A percentile compares a stretch with the other conserved stretches of the same genome.
These are phyloP conservation scores for Seriola aureovittata DNA, from an alignment of 2,113 vertebrate species.

Conservation along the genomic window DNA sequence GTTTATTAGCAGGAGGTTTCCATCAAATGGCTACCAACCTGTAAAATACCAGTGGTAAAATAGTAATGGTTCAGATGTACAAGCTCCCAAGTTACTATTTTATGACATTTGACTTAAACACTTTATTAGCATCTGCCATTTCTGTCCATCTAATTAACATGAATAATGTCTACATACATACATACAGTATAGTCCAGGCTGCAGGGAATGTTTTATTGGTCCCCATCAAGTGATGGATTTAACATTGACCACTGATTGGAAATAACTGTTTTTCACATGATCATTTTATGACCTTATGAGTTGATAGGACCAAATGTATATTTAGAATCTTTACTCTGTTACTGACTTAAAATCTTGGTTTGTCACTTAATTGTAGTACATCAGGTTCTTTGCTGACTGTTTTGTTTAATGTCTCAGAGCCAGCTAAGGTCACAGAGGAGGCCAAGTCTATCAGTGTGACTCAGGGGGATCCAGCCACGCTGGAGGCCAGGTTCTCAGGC, in stretches of 20 bases:
- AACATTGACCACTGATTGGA: not conserved
- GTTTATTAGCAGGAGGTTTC: no score
- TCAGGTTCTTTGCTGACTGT: slow-evolving; percentile 36
- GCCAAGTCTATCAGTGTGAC: slow-evolving; percentile 96
- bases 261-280: not conserved
- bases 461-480: slow-evolving; percentile 94
- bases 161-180: no score
- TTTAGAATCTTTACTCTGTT: not conserved
- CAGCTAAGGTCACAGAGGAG: slow-evolving; percentile 93
- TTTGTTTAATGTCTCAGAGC: slow-evolving; percentile 87
- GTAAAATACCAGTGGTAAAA: no score
- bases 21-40: no score
- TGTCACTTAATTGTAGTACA: not conserved
- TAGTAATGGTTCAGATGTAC: no score
- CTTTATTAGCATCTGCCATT: no score
- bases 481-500: slow-evolving; percentile 95
- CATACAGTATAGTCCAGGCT: no score
- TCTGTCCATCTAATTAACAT: not conserved
- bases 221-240: not conserved
- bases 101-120: no score
- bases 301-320: not conserved
- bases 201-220: not conserved
- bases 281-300: not conserved
- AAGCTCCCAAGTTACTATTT: no score
- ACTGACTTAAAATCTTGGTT: not conserved